Conservation (phyloP, 2,113 vertebrate genomes). For the Meleagris gallopavo region DNA sequence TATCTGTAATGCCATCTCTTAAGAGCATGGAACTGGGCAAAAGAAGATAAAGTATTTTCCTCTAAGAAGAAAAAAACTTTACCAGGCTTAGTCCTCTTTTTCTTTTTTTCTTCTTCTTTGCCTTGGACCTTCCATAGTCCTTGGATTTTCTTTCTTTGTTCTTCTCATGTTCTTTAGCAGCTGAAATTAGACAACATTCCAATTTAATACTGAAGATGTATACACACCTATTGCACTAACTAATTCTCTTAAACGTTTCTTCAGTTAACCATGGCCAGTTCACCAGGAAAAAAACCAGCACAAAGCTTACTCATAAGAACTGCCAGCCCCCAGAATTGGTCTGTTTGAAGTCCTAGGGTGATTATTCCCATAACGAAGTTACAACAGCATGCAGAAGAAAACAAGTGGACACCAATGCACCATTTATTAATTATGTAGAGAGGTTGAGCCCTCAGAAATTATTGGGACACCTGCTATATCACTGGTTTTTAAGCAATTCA, state of each 20-base stretch:
- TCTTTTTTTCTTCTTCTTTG: constrained; percentile 96
- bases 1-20: background rate
- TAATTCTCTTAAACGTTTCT: background rate
- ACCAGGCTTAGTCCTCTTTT: constrained; percentile 91
- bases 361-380: background rate
- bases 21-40: background rate
- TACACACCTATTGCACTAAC: background rate
- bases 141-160: constrained; percentile 83
- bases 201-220: background rate
- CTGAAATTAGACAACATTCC: constrained; percentile 64
- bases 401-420: background rate
- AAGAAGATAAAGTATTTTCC: background rate
- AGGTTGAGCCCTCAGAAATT: background rate
- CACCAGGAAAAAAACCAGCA: background rate
- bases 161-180: constrained; percentile 80
- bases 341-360: background rate
- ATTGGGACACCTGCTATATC: background rate
- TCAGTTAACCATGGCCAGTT: background rate
- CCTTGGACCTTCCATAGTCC: constrained; percentile 87
- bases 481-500: background rate
- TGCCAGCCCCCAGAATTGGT: background rate
- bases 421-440: accelerated
- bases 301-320: background rate
- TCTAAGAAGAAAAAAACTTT: constrained; percentile 38
- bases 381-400: background rate